Percentiles rank a stretch among this genome's conserved stretches.
These are phyloP conservation scores for Drosophila malerkotliana DNA, from an alignment of 1,140 invertebrate species.

Conservation along the genomic window DNA sequence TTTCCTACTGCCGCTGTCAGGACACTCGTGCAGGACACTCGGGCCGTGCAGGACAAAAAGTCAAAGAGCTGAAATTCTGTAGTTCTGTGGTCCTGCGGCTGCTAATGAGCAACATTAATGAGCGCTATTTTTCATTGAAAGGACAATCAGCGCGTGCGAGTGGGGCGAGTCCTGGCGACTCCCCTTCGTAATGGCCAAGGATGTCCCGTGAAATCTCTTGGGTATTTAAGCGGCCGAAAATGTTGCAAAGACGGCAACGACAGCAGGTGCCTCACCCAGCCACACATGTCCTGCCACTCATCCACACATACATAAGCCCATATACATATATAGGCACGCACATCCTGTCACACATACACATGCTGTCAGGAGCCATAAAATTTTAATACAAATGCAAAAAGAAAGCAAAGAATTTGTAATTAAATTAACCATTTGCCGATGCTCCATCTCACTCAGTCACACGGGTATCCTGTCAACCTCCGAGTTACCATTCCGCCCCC, in stretches of 20 bases:
- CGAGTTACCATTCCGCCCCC: neutral
- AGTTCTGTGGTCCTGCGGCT: slow-evolving; percentile 40
- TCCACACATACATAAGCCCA: neutral
- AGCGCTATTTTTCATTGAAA: slow-evolving; percentile 78
- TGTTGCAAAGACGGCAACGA: slow-evolving; percentile 64
- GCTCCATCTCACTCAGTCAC: slow-evolving; percentile 1
- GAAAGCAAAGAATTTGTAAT: slow-evolving; percentile 80
- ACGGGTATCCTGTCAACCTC: no score
- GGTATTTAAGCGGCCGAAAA: slow-evolving; percentile 69
- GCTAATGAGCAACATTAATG: slow-evolving; percentile 83
- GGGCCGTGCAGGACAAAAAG: neutral
- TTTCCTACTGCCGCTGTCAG: no score
- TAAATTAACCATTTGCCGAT: slow-evolving; percentile 76
- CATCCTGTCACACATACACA: slow-evolving; percentile 2
- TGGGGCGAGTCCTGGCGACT: neutral
- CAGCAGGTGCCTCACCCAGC: slow-evolving; percentile 55
- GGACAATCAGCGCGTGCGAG: slow-evolving; percentile 61
- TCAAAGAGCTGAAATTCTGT: slow-evolving; percentile 16
- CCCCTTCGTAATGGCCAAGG: slow-evolving; percentile 4
- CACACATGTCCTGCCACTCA: slow-evolving; percentile 4
- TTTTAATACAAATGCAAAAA: slow-evolving; percentile 69
- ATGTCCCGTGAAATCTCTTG: slow-evolving; percentile 48
- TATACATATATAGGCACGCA: neutral
- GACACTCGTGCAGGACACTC: no score
- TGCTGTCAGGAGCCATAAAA: slow-evolving; percentile 57